phyloP scores from a whole-genome alignment of 2,113 vertebrate species.

The Oxyruncus cristatus region DNA sequence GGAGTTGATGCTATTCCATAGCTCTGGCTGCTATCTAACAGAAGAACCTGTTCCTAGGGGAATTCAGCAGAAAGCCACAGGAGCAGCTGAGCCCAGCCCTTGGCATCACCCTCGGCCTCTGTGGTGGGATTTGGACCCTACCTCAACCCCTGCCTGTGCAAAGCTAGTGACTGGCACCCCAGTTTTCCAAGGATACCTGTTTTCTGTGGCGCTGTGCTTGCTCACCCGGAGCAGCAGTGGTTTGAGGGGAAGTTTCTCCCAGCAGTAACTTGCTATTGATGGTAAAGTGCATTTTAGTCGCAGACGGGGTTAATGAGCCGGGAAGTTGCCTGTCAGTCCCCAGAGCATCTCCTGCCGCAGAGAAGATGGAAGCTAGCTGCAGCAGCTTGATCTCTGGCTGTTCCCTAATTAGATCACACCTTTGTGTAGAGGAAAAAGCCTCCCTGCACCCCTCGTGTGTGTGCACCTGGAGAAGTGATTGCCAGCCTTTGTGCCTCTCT shows the following conservation, averaged over 20 bases:
- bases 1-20: not conserved
- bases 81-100: not conserved
- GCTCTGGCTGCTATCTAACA: not conserved
- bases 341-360: not conserved
- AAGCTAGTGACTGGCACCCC: not conserved
- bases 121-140: not conserved
- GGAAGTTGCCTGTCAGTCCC: not conserved
- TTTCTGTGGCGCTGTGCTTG: no score
- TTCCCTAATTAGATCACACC: not conserved
- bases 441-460: not conserved
- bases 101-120: accelerated
- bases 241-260: not conserved
- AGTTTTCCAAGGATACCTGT: accelerated
- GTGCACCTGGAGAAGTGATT: not conserved
- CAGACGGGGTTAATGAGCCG: not conserved
- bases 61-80: not conserved
- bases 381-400: not conserved
- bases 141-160: not conserved
- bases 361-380: not conserved
- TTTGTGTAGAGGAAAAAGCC: not conserved
- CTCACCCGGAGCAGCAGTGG: no score
- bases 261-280: not conserved
- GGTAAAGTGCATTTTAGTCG: accelerated
- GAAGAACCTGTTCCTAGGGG: not conserved
- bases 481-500: not conserved